These are phyloP conservation scores for Chironomus tepperi DNA, from an alignment of 1,140 invertebrate species.

Conservation along the genomic window DNA sequence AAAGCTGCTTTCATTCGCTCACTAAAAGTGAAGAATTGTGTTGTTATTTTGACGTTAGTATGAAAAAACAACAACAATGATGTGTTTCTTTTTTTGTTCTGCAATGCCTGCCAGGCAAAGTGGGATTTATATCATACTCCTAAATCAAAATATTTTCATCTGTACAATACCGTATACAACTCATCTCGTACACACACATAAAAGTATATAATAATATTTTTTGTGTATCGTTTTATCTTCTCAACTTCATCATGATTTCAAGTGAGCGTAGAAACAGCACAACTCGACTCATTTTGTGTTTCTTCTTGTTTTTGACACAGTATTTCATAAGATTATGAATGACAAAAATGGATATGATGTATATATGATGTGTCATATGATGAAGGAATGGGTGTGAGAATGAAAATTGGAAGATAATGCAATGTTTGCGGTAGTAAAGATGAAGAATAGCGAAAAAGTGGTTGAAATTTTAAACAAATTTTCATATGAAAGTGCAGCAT, in stretches of 20 bases:
- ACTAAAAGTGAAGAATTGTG: too few relatives aligned
- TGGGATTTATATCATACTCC: constrained; percentile 1
- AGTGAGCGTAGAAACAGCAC: neutral
- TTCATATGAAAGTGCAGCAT: too few relatives aligned
- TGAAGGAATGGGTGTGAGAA: neutral
- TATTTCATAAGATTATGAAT: constrained; percentile 2
- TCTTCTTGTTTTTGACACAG: neutral
- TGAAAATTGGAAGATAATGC: neutral
- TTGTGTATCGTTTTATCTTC: constrained; percentile 2
- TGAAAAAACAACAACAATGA: too few relatives aligned
- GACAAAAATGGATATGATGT: neutral
- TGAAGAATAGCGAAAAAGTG: too few relatives aligned
- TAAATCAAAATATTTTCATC: constrained; percentile 3
- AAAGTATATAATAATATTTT: neutral
- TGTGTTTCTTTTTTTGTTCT: neutral
- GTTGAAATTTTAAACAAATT: too few relatives aligned
- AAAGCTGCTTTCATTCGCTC: too few relatives aligned
- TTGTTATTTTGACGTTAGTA: too few relatives aligned
- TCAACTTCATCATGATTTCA: constrained; percentile 3
- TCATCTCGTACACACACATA: too few relatives aligned
- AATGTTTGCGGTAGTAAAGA: neutral
- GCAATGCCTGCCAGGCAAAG: neutral
- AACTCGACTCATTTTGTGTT: neutral
- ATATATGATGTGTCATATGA: constrained; percentile 2
- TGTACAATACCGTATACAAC: neutral